A percentile compares a stretch with the other conserved stretches of the same genome.
These are phyloP conservation scores for Pelecanoides urinatrix DNA, from an alignment of 2,113 vertebrate species.

Conservation along the genomic window DNA sequence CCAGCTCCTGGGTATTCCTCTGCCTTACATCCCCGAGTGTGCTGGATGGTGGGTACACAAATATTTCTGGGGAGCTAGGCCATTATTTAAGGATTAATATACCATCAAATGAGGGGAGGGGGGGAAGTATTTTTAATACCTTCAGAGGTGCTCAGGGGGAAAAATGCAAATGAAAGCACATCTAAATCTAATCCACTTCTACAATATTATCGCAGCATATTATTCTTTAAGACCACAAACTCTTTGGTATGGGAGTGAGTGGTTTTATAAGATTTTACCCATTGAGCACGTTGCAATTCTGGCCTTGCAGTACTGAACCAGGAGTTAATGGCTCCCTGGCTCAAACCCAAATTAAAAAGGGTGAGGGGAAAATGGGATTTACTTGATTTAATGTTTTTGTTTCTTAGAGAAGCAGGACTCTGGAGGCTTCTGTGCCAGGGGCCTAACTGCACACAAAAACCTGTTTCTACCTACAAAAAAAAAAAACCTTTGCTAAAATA, in stretches of 20 bases:
- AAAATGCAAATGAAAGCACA: not conserved
- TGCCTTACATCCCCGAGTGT: not conserved
- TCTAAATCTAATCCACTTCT: not conserved
- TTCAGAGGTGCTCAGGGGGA: not conserved
- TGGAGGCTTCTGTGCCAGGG: not conserved
- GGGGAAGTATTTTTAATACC: not conserved
- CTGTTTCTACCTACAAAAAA: not conserved
- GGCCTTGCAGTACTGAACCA: not conserved
- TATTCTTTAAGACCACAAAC: not conserved
- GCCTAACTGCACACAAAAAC: not conserved
- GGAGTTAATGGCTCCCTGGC: not conserved
- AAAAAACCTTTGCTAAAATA: not conserved
- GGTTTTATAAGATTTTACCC: not conserved
- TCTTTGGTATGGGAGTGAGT: not conserved
- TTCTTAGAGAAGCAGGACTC: not conserved
- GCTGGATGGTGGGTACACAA: not conserved
- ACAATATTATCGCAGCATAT: not conserved
- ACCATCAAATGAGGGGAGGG: not conserved
- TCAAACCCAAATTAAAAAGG: conserved; percentile 2
- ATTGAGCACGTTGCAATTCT: not conserved
- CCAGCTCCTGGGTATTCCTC: not conserved
- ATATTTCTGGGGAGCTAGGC: not conserved
- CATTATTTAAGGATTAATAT: not conserved
- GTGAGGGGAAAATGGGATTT: not conserved
- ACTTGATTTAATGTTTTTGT: conserved; percentile 11